Evolutionary conservation across 2,797 vertebrate species (phyloP).

Genomic region (Gallinago nigripennis): DNA sequence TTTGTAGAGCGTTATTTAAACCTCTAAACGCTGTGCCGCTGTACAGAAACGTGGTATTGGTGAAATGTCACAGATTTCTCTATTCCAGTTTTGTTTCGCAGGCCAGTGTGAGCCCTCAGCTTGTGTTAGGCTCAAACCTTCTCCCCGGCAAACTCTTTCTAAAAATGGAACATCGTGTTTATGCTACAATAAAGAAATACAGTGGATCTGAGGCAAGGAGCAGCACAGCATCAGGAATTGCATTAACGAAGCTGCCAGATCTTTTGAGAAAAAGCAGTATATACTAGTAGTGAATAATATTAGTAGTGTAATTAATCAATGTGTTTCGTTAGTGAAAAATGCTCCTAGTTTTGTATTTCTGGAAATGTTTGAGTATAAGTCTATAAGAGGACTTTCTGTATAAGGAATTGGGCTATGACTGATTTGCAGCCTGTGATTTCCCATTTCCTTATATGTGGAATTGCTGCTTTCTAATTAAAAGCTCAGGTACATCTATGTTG

Average conservation of each 20-base stretch:
- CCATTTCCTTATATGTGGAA: background rate
- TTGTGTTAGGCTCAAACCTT: slow-evolving; percentile 61
- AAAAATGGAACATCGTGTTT: slow-evolving; percentile 45
- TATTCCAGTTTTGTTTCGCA: background rate
- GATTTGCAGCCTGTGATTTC: background rate
- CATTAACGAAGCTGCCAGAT: background rate
- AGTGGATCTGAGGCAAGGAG: background rate
- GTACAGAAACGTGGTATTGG: background rate
- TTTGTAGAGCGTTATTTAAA: background rate
- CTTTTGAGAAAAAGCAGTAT: background rate
- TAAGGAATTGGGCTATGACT: background rate
- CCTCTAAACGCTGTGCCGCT: accelerated
- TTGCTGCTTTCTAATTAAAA: background rate
- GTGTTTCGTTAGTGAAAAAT: background rate
- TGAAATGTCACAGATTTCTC: background rate
- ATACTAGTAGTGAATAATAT: background rate
- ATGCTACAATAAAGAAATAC: background rate
- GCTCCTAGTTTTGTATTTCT: background rate
- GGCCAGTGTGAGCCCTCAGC: slow-evolving; percentile 12
- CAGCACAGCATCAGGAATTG: slow-evolving; percentile 3
- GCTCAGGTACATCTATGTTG: background rate
- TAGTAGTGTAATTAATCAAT: background rate
- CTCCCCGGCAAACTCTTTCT: slow-evolving; percentile 51
- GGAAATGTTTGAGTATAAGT: background rate
- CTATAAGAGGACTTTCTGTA: background rate